Base-by-base conservation (phyloP, 2,888 invertebrate species). In the Temnothorax unifasciatus region DNA sequence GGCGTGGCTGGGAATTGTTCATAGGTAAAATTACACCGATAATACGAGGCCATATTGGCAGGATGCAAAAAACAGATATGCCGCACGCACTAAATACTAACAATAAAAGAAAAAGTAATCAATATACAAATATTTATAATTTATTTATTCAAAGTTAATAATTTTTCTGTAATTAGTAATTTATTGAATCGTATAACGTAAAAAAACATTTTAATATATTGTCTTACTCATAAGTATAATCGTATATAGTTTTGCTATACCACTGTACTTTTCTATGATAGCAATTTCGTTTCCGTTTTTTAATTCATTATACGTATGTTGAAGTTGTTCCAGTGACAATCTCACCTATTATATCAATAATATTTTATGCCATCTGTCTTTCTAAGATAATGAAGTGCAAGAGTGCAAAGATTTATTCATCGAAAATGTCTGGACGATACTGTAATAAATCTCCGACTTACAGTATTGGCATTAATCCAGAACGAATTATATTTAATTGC, bases 211-310 rank as follows among this genome's bases (percentile, higher is more conserved):
- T 3, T 29, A 29, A 29, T 29, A 29, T 15, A 38, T 1, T n/a
- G 9, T 47, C 74, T 59, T 61, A 75, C 61, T 18, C 13, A 6
- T 9, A 44, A 61, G 3, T 44, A 0, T 6, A 21, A 0, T 47
- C 0, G 74, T 75, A n/a, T 47, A 8, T 61, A n/a, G 34, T n/a
- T 47, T 8, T 9, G n/a, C 61, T 18, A 47, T 61, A 9, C 15
- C 5, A 0, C 34, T n/a, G 15, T 47, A 75, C 2, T 29, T 61
- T 21, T 61, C 2, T 34, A 75, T 34, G 3, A 61, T 75, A 44
- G 74, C 74, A 6, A 75, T 75, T 61, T 75, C 47, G 0, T 47
- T 75, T 29, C 13, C 8, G 4, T 47, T 44, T 61, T 44, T 18
- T 47, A 75, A 3, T 47, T 75, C 15, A 6, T 61, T 34, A 15